Conservation (phyloP, 2,888 invertebrate species). For the Calameuta idolon region DNA sequence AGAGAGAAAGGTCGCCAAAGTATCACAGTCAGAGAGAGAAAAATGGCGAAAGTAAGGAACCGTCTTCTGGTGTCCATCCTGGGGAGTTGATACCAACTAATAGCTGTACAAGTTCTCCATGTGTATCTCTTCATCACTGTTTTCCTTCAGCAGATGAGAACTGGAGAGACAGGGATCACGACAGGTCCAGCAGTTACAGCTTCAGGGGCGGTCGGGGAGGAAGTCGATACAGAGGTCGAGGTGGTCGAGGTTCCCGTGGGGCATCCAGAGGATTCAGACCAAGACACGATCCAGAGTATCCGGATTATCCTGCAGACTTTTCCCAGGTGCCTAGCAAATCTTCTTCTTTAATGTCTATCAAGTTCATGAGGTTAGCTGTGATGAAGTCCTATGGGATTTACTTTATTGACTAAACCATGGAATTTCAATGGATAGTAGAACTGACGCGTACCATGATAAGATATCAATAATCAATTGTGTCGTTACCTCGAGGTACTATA, state of each 20-base stretch:
- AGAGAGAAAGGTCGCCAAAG: constrained; percentile 73
- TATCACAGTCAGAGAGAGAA: constrained; percentile 59
- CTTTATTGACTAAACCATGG: constrained; percentile 21
- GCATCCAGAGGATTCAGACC: constrained; percentile 67
- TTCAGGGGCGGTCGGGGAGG: constrained; percentile 59
- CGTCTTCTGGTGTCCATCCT: constrained; percentile 62
- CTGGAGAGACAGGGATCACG: constrained; percentile 59
- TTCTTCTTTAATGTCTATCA: background rate
- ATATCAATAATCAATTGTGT: background rate
- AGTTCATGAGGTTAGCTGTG: background rate
- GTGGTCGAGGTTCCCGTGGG: constrained; percentile 69
- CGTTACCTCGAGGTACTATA: background rate
- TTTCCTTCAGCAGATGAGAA: constrained; percentile 46
- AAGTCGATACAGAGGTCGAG: constrained; percentile 63
- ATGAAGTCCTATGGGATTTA: background rate
- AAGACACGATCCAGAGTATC: constrained; percentile 68
- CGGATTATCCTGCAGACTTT: constrained; percentile 68
- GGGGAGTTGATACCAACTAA: constrained; percentile 42
- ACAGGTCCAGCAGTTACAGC: constrained; percentile 51
- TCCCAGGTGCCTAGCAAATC: constrained; percentile 57
- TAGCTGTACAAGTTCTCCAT: background rate
- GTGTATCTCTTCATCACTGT: background rate
- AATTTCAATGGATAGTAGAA: constrained; percentile 24
- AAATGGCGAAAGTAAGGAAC: constrained; percentile 66
- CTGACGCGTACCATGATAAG: constrained; percentile 7